Base-by-base conservation (phyloP, 2,113 vertebrate species). In the Rhabdomys dilectus region DNA sequence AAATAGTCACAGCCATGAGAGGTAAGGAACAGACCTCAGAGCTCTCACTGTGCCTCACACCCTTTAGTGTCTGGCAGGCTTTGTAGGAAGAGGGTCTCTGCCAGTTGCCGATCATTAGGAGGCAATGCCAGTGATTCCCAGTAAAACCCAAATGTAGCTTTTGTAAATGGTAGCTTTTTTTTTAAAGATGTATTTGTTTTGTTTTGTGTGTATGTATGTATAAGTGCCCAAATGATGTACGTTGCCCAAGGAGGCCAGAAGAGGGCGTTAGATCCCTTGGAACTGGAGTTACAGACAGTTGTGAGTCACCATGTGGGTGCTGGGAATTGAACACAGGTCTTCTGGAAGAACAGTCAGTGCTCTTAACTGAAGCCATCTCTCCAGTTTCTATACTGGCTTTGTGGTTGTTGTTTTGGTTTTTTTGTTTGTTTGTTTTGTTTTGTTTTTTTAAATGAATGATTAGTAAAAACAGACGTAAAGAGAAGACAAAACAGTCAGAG, bases 81-180 rank as follows among this genome's bases (percentile, higher is more conserved):
- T 72, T 75, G 36, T 60, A 64, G 95, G 39, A 89, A 86, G 73
- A 73, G n/a, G 11, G 5, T 39, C 56, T 68, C 78, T 91, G 70
- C 87, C 0, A 76, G 16, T 60, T 48, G 36, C 62, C 85, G 17
- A 45, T 75, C 17, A 76, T 62, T 77, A 56, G 45, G 34, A 70
- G 56, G 17, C 58, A 26, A 51, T 51, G n/a, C 0, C 62, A 60
- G 42, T 78, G 29, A 93, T 96, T 90, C 62, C 76, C 51, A 92
- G 29, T 77, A 90, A 92, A 92, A 87, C n/a, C 48, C 76, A 36
- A 76, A 76, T 91, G 62, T 58, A 77, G 15, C 60, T 86, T 80
- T 66, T 66, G 11, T 66, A 66, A 66, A 4, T 66, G 26, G 26
- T n/a, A n/a, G n/a, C n/a, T 73, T 72, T 60, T 24, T 45, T 78